These are phyloP conservation scores for Gymnarchus niloticus DNA, from an alignment of 2,113 vertebrate species.

Conservation along the genomic window DNA sequence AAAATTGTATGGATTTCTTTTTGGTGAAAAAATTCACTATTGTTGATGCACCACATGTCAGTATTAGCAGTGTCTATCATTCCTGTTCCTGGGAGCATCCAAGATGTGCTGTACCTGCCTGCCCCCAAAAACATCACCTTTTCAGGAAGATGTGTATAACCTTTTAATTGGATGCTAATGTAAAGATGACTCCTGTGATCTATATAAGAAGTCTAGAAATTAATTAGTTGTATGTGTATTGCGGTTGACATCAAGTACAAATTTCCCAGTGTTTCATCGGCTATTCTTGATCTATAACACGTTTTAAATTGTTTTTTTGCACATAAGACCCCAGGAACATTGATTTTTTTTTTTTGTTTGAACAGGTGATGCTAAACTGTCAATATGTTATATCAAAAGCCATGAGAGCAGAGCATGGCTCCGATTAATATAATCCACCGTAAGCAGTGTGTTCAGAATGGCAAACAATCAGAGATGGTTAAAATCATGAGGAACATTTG, in stretches of 20 bases:
- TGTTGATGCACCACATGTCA: constrained; percentile 34
- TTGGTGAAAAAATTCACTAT: constrained; percentile 33
- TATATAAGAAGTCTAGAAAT: background rate
- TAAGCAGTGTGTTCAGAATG: background rate
- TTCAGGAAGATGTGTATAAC: background rate
- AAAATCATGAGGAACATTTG: background rate
- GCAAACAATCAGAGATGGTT: background rate
- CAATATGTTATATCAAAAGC: background rate
- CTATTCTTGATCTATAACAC: background rate
- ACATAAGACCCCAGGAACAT: background rate
- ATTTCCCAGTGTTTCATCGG: background rate
- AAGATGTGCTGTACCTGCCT: background rate
- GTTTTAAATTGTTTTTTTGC: background rate
- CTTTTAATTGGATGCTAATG: background rate
- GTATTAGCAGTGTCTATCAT: constrained; percentile 34
- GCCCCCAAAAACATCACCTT: background rate
- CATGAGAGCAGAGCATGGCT: background rate
- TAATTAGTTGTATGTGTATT: background rate
- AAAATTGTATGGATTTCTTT: constrained; percentile 19
- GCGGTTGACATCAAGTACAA: background rate
- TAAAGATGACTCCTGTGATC: background rate
- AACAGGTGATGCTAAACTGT: no score
- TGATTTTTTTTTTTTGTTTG: background rate
- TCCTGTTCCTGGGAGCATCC: background rate
- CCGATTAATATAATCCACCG: background rate